Conservation (phyloP, 2,113 vertebrate genomes). For the Rhipidura dahli region DNA sequence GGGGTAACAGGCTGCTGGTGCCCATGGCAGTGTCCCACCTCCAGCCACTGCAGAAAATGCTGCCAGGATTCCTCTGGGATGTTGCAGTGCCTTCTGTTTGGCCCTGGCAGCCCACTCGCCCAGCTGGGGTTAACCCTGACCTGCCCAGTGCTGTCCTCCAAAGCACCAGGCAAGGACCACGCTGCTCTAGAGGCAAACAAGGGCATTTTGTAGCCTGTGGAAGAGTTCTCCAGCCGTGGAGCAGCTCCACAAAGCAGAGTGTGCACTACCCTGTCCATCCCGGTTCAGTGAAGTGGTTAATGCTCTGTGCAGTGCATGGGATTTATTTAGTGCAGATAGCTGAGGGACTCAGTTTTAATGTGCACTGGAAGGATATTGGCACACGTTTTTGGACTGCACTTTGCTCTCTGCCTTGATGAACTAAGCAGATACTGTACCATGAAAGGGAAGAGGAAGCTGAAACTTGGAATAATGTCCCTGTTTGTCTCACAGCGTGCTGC, state of each 20-base stretch:
- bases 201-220: accelerated
- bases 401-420: conserved; percentile 54
- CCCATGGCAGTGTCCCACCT: background rate
- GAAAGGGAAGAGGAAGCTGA: conserved; percentile 51
- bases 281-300: background rate
- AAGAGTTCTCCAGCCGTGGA: background rate
- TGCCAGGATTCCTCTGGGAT: background rate
- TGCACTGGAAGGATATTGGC: conserved; percentile 58
- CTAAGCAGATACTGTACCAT: conserved; percentile 59
- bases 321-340: conserved; percentile 43
- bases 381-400: conserved; percentile 6
- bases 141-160: background rate
- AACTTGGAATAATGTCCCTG: conserved; percentile 1
- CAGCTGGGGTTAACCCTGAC: background rate
- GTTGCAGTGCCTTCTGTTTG: too few relatives aligned
- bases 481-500: conserved; percentile 59
- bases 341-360: background rate
- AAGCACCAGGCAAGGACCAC: background rate
- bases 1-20: accelerated
- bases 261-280: background rate
- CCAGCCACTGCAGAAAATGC: background rate
- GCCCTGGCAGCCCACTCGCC: accelerated
- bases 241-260: background rate
- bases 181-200: accelerated
- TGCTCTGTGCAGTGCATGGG: background rate